Conservation (phyloP, 2,888 invertebrate genomes). For the Drosophila yooni region DNA sequence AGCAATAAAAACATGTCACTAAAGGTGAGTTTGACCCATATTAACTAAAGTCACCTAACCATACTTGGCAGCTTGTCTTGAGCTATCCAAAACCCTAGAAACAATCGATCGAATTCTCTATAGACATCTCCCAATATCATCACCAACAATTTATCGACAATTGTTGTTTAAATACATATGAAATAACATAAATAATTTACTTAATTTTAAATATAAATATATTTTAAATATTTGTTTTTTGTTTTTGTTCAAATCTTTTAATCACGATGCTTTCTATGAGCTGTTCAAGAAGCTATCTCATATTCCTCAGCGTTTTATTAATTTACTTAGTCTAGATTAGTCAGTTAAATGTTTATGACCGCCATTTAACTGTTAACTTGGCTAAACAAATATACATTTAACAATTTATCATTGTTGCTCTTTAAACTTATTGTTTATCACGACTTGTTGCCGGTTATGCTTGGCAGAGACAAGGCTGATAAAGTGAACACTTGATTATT, state of each 20-base stretch:
- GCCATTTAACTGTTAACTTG: conserved; percentile 7
- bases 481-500: conserved; percentile 33
- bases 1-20: conserved; percentile 66
- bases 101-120: not conserved
- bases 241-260: not conserved
- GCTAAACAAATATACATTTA: conserved; percentile 21
- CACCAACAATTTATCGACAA: not conserved
- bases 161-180: not conserved
- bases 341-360: conserved; percentile 15
- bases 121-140: not conserved
- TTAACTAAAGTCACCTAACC: conserved; percentile 11
- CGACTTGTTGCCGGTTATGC: conserved; percentile 11
- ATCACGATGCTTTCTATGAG: not conserved
- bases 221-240: not conserved
- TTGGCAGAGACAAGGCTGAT: conserved; percentile 7
- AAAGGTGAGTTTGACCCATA: conserved; percentile 73
- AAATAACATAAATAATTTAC: not conserved
- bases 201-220: not conserved
- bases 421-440: conserved; percentile 12
- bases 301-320: conserved; percentile 4
- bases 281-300: not conserved
- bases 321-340: conserved; percentile 3
- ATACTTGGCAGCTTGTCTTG: conserved; percentile 12
- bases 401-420: conserved; percentile 22
- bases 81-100: not conserved